phyloP scores from a whole-genome alignment of 64 coral and sea anemone species.

The Acropora yongei region DNA sequence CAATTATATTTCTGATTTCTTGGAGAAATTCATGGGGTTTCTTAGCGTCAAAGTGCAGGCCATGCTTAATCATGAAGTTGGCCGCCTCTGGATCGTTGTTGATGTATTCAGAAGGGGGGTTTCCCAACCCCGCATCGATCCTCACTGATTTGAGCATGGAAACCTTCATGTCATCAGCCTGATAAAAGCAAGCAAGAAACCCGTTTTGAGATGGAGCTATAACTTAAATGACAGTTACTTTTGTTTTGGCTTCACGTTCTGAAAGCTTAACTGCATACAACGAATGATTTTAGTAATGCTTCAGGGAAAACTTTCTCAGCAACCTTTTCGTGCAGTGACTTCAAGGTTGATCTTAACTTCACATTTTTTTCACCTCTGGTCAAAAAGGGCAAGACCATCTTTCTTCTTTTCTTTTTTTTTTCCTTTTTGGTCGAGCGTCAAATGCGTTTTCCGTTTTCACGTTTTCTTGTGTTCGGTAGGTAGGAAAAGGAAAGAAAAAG shows the following conservation, averaged over 20 bases:
- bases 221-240: neutral
- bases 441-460: neutral
- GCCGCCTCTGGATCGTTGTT: slow-evolving; percentile 29
- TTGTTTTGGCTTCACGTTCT: neutral
- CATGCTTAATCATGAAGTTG: slow-evolving; percentile 60
- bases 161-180: slow-evolving; percentile 44
- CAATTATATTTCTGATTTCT: slow-evolving; percentile 35
- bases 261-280: neutral
- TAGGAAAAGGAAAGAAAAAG: neutral
- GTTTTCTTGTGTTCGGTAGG: neutral
- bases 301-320: neutral
- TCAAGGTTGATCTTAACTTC: neutral
- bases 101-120: slow-evolving; percentile 27
- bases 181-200: neutral
- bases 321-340: neutral
- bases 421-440: neutral
- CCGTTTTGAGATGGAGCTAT: neutral
- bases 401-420: neutral
- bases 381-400: neutral
- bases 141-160: slow-evolving; percentile 30
- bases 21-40: slow-evolving; percentile 51
- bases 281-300: neutral
- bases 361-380: neutral
- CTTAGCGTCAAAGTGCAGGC: slow-evolving; percentile 23
- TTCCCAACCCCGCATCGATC: slow-evolving; percentile 38